A percentile compares a stretch with the other conserved stretches of the same genome.
Evolutionary conservation across 1,140 invertebrate genomes (phyloP).

Genomic region (Drosophila aff.): DNA sequence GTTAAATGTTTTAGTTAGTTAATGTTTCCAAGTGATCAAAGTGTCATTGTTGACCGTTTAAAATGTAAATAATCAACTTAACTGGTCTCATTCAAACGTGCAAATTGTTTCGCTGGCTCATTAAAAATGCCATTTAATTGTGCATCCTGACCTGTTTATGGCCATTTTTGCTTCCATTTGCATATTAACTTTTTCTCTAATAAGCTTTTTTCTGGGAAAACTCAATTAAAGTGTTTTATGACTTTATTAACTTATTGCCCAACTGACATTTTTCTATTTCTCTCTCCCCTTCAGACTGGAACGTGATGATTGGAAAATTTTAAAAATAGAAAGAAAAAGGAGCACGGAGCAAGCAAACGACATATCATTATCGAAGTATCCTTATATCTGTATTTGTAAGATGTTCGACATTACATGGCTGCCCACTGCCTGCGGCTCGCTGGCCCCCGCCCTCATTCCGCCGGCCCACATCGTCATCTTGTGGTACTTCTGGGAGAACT

Average conservation of each 20-base stretch:
- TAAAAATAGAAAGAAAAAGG: background rate
- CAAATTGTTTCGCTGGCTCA: constrained; percentile 4
- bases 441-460: constrained; percentile 86
- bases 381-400: constrained; percentile 8
- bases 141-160: constrained; percentile 8
- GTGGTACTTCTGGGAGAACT: constrained; percentile 90
- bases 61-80: constrained; percentile 5
- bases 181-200: background rate
- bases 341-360: constrained; percentile 15
- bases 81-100: background rate
- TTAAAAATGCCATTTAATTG: constrained; percentile 13
- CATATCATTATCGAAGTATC: constrained; percentile 23
- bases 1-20: background rate
- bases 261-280: background rate
- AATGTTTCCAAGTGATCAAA: background rate
- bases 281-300: background rate
- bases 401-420: constrained; percentile 83
- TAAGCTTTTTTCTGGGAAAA: background rate
- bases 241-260: constrained; percentile 4
- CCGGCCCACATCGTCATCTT: constrained; percentile 88
- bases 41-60: background rate
- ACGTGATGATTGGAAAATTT: constrained; percentile 13
- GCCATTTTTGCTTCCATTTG: constrained; percentile 2
- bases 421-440: constrained; percentile 78
- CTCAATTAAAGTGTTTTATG: background rate